A percentile compares a stretch with the other conserved stretches of the same genome.
Conservation (phyloP, 2,888 invertebrate genomes). For the Trichogramma dendrolimi region DNA sequence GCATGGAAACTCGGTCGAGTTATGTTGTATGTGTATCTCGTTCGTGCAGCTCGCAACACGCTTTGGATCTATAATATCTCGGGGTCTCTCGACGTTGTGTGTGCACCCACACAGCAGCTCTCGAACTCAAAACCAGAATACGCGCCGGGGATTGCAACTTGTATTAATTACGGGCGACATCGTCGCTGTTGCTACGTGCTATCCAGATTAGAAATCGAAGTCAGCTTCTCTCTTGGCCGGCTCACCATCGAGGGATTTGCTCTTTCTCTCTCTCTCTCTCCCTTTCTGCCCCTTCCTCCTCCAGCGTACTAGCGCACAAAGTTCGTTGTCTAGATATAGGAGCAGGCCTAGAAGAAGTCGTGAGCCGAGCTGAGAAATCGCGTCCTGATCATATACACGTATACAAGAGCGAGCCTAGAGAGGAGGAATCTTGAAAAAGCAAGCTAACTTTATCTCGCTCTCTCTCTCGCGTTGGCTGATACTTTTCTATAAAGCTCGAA, state of each 20-base stretch:
- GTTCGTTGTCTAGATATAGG: not conserved
- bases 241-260: not conserved
- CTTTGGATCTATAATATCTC: not conserved
- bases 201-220: slow-evolving; percentile 50
- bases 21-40: slow-evolving; percentile 7
- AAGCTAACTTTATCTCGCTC: not conserved
- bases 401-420: not conserved
- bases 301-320: no score
- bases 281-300: no score
- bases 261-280: not conserved
- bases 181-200: slow-evolving; percentile 24
- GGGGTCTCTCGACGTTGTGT: not conserved
- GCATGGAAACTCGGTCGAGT: slow-evolving; percentile 22
- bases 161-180: slow-evolving; percentile 52
- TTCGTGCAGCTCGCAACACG: not conserved
- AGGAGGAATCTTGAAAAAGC: slow-evolving; percentile 11
- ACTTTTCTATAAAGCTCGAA: not conserved
- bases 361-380: slow-evolving; percentile 32
- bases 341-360: slow-evolving; percentile 29
- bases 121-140: slow-evolving; percentile 49
- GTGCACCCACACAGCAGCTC: slow-evolving; percentile 34
- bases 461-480: slow-evolving; percentile 1
- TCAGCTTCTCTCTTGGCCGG: slow-evolving; percentile 13
- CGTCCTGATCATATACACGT: slow-evolving; percentile 16
- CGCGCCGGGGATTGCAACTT: slow-evolving; percentile 47